phyloP scores from a whole-genome alignment of 1,140 invertebrate genomes.

The Bombus fervidus region DNA sequence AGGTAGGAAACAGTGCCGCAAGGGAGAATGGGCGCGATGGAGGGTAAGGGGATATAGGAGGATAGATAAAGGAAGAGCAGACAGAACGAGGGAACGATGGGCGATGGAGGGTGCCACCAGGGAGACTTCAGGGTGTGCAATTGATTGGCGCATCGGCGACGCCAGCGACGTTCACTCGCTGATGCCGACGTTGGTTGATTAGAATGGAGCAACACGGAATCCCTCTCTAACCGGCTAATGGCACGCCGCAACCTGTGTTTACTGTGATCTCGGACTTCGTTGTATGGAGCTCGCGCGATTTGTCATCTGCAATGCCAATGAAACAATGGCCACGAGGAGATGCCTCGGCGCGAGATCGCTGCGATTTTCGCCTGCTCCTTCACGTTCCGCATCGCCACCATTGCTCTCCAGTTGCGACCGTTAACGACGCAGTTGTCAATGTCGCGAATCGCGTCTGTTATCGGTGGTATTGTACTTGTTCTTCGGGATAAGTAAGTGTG shows the following conservation, averaged over 20 bases:
- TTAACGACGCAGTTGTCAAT: not conserved
- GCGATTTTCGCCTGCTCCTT: constrained; percentile 13
- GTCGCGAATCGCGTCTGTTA: too few relatives aligned
- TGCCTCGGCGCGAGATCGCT: not conserved
- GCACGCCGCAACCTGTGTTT: constrained; percentile 81
- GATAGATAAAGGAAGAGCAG: constrained; percentile 58
- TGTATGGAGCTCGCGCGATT: constrained; percentile 78
- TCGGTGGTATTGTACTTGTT: too few relatives aligned
- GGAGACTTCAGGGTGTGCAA: constrained; percentile 77
- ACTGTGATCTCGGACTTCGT: constrained; percentile 79
- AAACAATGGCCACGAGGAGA: constrained; percentile 57
- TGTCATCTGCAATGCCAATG: constrained; percentile 81
- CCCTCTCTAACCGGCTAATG: constrained; percentile 81
- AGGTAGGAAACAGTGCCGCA: constrained; percentile 73
- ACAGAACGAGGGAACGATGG: constrained; percentile 55
- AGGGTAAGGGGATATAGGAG: not conserved
- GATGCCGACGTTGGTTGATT: constrained; percentile 77
- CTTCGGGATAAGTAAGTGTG: too few relatives aligned
- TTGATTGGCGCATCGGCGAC: constrained; percentile 78
- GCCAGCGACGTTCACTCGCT: constrained; percentile 55
- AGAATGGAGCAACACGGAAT: constrained; percentile 82
- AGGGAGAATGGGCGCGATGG: constrained; percentile 27
- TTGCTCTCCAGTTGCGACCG: not conserved
- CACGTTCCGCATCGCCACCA: not conserved
- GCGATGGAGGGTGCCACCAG: constrained; percentile 54